Conservation (phyloP, 2,888 invertebrate species). For the Macaria liturata region DNA sequence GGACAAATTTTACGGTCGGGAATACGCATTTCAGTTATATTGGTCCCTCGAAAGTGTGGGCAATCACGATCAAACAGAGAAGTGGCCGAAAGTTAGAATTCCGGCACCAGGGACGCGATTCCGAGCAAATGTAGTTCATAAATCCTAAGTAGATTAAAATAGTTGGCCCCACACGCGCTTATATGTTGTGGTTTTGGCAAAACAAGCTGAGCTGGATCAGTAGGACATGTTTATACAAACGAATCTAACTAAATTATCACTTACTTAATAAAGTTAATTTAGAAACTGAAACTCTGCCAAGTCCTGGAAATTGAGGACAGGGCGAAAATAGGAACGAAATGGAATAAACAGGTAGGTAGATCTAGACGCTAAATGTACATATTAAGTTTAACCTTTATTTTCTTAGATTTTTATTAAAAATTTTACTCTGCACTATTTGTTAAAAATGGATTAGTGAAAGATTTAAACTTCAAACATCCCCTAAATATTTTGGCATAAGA, state of each 20-base stretch:
- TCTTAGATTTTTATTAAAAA: no score
- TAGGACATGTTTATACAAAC: background rate
- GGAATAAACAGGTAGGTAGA: no score
- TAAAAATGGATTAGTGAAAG: no score
- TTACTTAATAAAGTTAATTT: background rate
- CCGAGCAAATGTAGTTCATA: slow-evolving; percentile 9
- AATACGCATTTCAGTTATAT: slow-evolving; percentile 1
- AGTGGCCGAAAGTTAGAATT: slow-evolving; percentile 7
- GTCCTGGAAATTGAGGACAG: no score
- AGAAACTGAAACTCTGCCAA: no score
- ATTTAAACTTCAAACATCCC: no score
- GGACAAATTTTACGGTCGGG: background rate
- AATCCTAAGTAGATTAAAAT: slow-evolving; percentile 20
- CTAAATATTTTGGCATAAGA: no score
- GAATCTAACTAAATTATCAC: background rate
- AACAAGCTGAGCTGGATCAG: background rate
- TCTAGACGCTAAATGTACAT: no score
- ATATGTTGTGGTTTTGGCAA: background rate
- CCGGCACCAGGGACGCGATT: slow-evolving; percentile 9
- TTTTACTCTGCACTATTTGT: no score
- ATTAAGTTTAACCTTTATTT: no score
- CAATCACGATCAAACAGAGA: slow-evolving; percentile 4
- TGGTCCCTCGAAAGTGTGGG: background rate
- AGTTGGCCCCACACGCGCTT: slow-evolving; percentile 7
- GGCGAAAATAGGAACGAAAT: no score